Conservation (phyloP, 2,113 vertebrate species). For the Paradoxurus hermaphroditus region DNA sequence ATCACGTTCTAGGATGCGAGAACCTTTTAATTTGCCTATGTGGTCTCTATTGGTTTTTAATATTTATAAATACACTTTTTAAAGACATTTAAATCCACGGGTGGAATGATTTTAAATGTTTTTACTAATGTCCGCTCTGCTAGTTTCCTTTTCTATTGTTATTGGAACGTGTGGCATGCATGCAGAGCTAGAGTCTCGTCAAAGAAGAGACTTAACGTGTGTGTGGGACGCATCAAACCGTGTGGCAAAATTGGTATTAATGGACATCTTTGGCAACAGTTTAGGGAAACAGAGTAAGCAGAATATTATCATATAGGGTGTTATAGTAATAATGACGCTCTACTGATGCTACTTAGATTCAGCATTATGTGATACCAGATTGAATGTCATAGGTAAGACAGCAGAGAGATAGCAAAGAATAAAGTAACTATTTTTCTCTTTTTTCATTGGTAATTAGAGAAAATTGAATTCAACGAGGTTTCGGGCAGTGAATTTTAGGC, state of each 20-base stretch:
- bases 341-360: neutral
- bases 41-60: constrained; percentile 20
- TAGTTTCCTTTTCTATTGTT: constrained; percentile 31
- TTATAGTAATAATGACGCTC: neutral
- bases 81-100: neutral
- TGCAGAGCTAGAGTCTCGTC: neutral
- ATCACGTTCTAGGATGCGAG: neutral
- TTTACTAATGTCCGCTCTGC: neutral
- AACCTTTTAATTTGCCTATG: neutral
- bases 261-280: neutral
- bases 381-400: constrained; percentile 15
- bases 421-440: neutral
- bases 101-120: neutral
- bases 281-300: constrained; percentile 23
- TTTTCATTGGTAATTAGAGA: neutral
- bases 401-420: neutral
- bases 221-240: neutral
- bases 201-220: neutral
- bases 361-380: neutral
- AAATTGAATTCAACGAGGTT: constrained; percentile 22
- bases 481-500: neutral
- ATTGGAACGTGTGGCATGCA: neutral
- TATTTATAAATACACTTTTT: neutral
- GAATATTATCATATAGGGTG: neutral
- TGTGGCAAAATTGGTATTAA: neutral